These are phyloP conservation scores for Bambusicola thoracicus DNA, from an alignment of 2,113 vertebrate species.

Conservation along the genomic window DNA sequence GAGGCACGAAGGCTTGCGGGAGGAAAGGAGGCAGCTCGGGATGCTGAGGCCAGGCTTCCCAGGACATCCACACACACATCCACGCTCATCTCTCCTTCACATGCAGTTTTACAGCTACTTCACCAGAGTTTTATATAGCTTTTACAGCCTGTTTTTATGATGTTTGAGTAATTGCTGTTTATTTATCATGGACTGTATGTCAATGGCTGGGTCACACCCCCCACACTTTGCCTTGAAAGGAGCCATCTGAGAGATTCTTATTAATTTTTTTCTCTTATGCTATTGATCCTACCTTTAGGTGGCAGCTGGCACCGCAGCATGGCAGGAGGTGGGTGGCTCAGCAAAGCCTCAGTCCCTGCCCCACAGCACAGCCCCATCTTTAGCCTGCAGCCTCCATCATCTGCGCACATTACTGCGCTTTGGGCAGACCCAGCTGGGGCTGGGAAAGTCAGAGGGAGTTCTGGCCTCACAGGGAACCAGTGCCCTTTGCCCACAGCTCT, in stretches of 20 bases:
- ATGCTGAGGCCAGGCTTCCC: background rate
- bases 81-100: background rate
- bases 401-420: background rate
- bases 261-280: background rate
- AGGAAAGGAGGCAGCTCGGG: rapidly evolving
- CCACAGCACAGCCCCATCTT: rapidly evolving
- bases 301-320: rapidly evolving
- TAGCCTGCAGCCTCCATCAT: background rate
- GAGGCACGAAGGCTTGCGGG: background rate
- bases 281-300: background rate
- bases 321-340: background rate
- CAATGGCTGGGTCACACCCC: slow-evolving; percentile 47
- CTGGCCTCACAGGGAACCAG: rapidly evolving
- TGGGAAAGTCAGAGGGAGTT: background rate
- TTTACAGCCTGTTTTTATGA: slow-evolving; percentile 23
- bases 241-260: background rate
- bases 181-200: slow-evolving; percentile 37
- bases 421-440: background rate
- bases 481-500: background rate
- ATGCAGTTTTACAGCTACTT: background rate
- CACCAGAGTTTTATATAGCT: slow-evolving; percentile 21
- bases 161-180: slow-evolving; percentile 60
- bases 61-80: background rate
- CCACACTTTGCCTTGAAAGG: background rate
- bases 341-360: background rate